A percentile compares a stretch with the other conserved stretches of the same genome.
Evolutionary conservation across 2,888 invertebrate genomes (phyloP).

Genomic region (Pterobdella sp.): DNA sequence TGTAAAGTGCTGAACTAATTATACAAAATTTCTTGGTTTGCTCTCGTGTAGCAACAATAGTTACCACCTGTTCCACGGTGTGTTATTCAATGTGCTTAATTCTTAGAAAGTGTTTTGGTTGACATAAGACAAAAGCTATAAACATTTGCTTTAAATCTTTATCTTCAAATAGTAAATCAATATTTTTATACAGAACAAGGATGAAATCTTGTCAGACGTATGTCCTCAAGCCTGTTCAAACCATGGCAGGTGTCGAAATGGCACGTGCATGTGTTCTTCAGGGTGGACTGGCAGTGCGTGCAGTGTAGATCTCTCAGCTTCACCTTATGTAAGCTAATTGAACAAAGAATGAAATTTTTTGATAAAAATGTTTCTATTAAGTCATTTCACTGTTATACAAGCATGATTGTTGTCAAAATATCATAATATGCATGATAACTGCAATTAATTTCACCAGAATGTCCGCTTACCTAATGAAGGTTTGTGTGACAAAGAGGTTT

Average conservation of each 20-base stretch:
- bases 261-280: constrained; percentile 31
- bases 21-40: no score
- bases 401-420: background rate
- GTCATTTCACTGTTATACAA: background rate
- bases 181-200: background rate
- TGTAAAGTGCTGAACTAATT: no score
- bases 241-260: constrained; percentile 29
- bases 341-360: no score
- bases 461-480: constrained; percentile 2
- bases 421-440: background rate
- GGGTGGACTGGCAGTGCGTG: constrained; percentile 35
- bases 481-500: constrained; percentile 7
- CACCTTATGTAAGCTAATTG: constrained; percentile 35
- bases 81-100: no score
- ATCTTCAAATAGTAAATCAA: no score
- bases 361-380: no score
- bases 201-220: constrained; percentile 24
- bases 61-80: no score
- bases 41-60: no score
- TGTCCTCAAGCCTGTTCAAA: constrained; percentile 34
- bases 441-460: background rate
- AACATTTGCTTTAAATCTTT: no score
- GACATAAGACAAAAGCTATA: no score
- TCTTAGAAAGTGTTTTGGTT: no score
- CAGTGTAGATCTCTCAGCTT: background rate